These are phyloP conservation scores for Drosophila ochracea DNA, from an alignment of 2,888 invertebrate genomes.

Conservation along the genomic window DNA sequence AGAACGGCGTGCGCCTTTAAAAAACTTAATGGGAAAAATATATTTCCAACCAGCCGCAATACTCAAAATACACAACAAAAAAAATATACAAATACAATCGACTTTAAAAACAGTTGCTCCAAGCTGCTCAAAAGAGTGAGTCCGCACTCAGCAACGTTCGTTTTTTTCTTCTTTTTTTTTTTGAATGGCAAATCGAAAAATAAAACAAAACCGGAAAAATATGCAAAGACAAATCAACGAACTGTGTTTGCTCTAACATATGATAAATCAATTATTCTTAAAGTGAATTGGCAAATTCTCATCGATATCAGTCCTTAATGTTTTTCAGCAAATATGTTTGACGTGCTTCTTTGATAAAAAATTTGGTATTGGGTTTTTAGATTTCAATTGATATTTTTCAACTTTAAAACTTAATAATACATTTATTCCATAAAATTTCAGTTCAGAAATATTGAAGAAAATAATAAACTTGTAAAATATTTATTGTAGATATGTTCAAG, in stretches of 20 bases:
- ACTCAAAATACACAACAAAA: conserved; percentile 52
- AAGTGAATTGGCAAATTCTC: background rate
- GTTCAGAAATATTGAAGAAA: background rate
- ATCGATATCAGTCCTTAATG: background rate
- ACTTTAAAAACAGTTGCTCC: conserved; percentile 68
- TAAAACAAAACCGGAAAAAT: conserved; percentile 78
- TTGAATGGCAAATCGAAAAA: conserved; percentile 76
- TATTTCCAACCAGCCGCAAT: conserved; percentile 63
- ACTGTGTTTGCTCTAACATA: conserved; percentile 45
- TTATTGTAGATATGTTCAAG: background rate
- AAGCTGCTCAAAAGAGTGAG: conserved; percentile 66
- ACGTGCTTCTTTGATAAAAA: background rate
- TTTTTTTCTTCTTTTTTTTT: conserved; percentile 41
- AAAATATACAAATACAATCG: conserved; percentile 43
- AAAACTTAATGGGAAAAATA: conserved; percentile 80
- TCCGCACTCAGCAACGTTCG: conserved; percentile 50
- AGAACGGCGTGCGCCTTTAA: conserved; percentile 81
- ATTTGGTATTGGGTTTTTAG: no score
- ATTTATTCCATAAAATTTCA: background rate
- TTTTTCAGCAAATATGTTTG: background rate
- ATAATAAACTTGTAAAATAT: background rate
- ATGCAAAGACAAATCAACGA: conserved; percentile 32
- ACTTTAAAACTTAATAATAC: background rate
- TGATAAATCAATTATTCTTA: background rate
- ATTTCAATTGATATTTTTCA: background rate